Evolutionary conservation across 37 sponge, comb jelly and placozoan genomes (phyloP).

Genomic region (Mnemiopsis leidyi): DNA sequence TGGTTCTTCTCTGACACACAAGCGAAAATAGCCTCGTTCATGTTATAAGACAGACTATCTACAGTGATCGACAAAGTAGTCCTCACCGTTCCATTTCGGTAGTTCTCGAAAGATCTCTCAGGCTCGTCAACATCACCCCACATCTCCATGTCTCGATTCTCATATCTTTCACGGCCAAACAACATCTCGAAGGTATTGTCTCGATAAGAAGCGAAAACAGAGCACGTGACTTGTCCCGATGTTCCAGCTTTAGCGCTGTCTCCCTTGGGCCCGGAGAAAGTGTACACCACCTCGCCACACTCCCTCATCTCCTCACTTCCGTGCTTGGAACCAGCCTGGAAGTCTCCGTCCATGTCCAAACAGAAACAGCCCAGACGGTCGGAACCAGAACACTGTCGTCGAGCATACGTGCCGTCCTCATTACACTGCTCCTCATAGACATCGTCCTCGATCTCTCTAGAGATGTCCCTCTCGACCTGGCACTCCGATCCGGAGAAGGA

Average conservation of each 20-base stretch:
- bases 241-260: background rate
- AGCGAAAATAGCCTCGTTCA: background rate
- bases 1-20: background rate
- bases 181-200: background rate
- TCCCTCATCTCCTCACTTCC: background rate
- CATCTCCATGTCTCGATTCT: background rate
- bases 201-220: background rate
- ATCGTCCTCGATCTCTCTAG: background rate
- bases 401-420: background rate
- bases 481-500: background rate
- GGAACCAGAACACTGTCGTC: background rate
- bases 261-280: background rate
- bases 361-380: background rate
- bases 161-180: background rate
- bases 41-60: background rate
- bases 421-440: background rate
- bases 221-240: background rate
- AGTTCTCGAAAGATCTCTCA: background rate
- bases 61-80: background rate
- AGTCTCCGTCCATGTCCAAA: background rate
- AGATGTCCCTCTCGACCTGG: background rate
- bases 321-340: background rate
- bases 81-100: background rate
- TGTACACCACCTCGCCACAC: background rate
- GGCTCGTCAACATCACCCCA: background rate